Evolutionary conservation across 2,888 invertebrate genomes (phyloP), one percentile per base, ranked within the genome.

Genomic region (Drosophila affinis): DNA sequence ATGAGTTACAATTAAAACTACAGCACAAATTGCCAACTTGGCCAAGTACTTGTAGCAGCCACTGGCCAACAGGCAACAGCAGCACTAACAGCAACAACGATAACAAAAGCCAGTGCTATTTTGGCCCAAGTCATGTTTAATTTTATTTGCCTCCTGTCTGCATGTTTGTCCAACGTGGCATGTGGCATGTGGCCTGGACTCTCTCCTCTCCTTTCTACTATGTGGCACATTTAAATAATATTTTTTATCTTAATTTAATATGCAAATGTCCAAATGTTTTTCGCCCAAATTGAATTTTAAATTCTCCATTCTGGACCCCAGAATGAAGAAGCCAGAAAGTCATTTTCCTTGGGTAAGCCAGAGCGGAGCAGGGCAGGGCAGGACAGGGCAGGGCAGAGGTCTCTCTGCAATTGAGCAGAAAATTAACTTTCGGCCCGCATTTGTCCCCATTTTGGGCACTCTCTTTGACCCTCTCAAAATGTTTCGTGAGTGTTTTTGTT

Each of bases 1-100:
- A 76, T 79, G 78, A 80, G 83, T 72, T 76, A 76, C 76, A 86
- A 87, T 84, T 87, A 85, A 82, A 86, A 86, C 71, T 82, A 77
- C 61, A 73, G 78, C 65, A 72, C 61, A 77, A 77, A 77, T 74
- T 78, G 86, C 62, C 65, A 76, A 68, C 18, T 63, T 60, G 72
- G 67, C 53, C 76, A 72, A 78, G 58, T 72, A 10, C 53, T 61
- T 48, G 52, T n/a, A 59, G 32, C 27, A 62, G 61, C 60, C 52
- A 62, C 62, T 57, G 60, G 18, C 69, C 59, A 56, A 44, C 47
- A 56, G 21, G 48, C 47, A 58, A 47, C 32, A 59, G 32, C 48
- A 63, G 45, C 10, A 3, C 1, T 52, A 55, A 39, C 49, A 55
- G 24, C 72, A 62, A 48, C 58, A 62, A 58, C 58, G 61, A 72